Conservation (phyloP, 2,888 invertebrate species). For the Campoletis raptor region DNA sequence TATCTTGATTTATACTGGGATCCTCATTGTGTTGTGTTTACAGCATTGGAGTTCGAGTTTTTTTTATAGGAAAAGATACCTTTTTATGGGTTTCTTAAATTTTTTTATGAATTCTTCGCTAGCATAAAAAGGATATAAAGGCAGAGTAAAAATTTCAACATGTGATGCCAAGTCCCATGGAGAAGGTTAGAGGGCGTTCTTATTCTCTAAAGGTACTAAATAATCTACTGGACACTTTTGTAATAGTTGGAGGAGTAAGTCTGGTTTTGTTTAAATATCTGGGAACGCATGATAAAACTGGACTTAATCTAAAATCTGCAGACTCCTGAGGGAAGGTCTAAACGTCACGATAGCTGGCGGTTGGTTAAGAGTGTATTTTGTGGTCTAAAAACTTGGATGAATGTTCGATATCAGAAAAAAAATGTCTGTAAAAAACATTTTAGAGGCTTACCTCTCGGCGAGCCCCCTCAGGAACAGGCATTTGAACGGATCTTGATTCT, state of each 20-base stretch:
- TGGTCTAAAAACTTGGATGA: not conserved
- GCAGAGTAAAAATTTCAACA: not conserved
- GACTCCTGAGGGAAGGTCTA: too few species aligned
- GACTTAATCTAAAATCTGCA: too few species aligned
- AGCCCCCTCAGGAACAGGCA: conserved; percentile 77
- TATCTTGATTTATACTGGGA: not conserved
- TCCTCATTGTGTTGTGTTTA: not conserved
- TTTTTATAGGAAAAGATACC: not conserved
- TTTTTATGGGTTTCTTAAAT: not conserved
- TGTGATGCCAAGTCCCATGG: not conserved
- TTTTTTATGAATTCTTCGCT: not conserved
- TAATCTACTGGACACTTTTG: too few species aligned
- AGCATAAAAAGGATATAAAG: conserved; percentile 1
- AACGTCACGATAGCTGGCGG: too few species aligned
- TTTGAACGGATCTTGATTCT: conserved; percentile 75
- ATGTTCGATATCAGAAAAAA: not conserved
- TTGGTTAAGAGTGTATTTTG: not conserved
- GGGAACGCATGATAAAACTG: too few species aligned
- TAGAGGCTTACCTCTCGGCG: conserved; percentile 77
- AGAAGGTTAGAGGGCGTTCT: not conserved
- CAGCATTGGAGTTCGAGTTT: not conserved
- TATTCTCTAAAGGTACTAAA: too few species aligned
- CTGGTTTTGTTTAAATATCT: too few species aligned
- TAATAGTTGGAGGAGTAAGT: too few species aligned
- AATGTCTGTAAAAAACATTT: not conserved